Base-by-base conservation (phyloP, 2,113 vertebrate species). In the Cnemophilus loriae region DNA sequence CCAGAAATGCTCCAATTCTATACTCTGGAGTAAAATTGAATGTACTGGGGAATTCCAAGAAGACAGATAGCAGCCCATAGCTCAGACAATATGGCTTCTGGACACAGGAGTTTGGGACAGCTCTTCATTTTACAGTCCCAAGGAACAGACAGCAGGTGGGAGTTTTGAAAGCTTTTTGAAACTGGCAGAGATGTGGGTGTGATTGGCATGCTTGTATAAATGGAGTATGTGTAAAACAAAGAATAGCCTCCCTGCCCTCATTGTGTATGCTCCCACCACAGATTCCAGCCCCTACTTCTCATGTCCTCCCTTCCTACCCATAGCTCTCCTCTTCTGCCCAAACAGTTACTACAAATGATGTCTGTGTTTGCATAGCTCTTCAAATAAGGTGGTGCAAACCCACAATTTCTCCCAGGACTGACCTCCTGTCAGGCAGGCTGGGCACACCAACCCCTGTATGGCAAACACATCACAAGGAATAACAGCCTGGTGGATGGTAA, bases 331-430 rank as follows among this genome's bases (percentile, higher is more conserved):
- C 27, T 71, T 68, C 59, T 64, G 44, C 42, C 53, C 44, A 61
- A 52, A 39, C 8, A 55, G 30, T 69, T 77, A 32, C 24, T 73
- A 5, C 1, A 2, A 69, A 84, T 0, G 0, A 30, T 1, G 0
- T 24, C 44, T 60, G 24, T 83, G 30, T 50, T 60, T 64, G 57
- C 11, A 13, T 1, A 80, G 33, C 7, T 64, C 16, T 41, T 56
- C 33, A 64, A 68, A 60, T 10, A 76, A 73, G 24, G 44, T n/a
- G 10, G 2, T 67, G 16, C 10, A 82, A 80, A 83, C 21, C 19
- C 1, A 1, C 26, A 39, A 4, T 1, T 1, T 41, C 37, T 87
- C 32, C 32, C 22, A 65, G n/a, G 37, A 65, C 46, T 35, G 21
- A 68, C 11, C 3, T 64, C 3, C 27, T 76, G 35, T 11, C 44